Base-by-base conservation (phyloP, 2,797 vertebrate species). In the Gastrophryne carolinensis region DNA sequence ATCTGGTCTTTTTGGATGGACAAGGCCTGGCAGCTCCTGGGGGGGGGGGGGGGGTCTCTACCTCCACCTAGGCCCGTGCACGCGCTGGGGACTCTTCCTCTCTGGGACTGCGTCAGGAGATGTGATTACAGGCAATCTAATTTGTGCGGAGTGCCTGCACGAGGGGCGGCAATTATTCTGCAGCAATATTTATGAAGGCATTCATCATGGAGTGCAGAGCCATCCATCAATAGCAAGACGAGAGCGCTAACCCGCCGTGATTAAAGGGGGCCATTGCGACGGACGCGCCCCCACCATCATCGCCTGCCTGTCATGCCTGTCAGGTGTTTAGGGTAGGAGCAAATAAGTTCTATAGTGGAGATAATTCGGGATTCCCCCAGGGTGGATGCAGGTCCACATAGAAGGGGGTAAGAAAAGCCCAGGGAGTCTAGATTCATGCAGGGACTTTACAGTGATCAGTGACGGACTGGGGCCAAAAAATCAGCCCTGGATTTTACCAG, bases 121-220 rank as follows among this genome's bases (percentile, higher is more conserved):
- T 90, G 83, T 89, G 87, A 91, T 91, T 90, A 90, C 85, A 89
- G 80, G 57, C 82, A 89, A 90, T 89, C 86, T 91, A 89, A 91
- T 91, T 91, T 90, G 86, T 91, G 88, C 90, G 80, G 86, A 90
- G 86, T 85, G 87, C 83, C 90, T 82, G 81, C 85, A 85, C 70
- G 71, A 86, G 81, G 78, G 86, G 87, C 87, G 85, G 82, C 88
- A 91, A 90, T 91, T 90, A 89, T 89, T 89, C 86, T 81, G 81
- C 84, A 82, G 88, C 83, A 88, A 86, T 87, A 90, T 92, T 91
- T 90, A 87, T 85, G 90, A 89, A 89, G 88, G 86, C 85, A 87
- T 90, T 89, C 84, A 89, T 89, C 88, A 88, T 79, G 84, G 80
- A 85, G 78, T 84, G 67, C 78, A 83, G 81, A 83, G 82, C 79